These are phyloP conservation scores for Fragum sueziense DNA, from an alignment of 2,888 invertebrate genomes.

Conservation along the genomic window DNA sequence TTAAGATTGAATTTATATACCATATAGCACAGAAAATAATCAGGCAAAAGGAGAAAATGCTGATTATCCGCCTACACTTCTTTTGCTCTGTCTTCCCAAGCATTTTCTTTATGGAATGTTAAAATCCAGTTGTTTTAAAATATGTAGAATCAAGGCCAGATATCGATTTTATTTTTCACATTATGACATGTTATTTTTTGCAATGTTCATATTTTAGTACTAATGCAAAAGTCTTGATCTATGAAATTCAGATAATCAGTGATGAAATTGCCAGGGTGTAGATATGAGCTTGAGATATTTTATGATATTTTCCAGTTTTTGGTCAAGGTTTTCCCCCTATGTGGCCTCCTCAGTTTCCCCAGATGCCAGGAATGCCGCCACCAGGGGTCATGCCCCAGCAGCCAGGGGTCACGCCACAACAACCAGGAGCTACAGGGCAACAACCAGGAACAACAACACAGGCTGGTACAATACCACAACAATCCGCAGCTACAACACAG, in stretches of 20 bases:
- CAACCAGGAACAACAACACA: slow-evolving; percentile 8
- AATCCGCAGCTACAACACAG: neutral
- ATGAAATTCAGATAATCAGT: no score
- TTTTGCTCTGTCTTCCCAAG: neutral
- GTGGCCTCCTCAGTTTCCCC: slow-evolving; percentile 59
- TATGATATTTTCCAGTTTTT: slow-evolving; percentile 59
- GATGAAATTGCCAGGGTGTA: no score
- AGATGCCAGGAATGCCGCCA: neutral
- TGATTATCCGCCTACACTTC: neutral
- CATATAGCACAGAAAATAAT: no score
- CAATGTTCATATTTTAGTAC: no score
- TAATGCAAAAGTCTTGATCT: no score
- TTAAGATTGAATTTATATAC: no score
- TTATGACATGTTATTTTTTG: no score
- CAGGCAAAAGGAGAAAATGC: neutral
- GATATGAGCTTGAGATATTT: no score
- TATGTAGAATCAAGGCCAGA: no score
- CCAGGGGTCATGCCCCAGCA: slow-evolving; percentile 11
- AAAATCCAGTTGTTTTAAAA: no score
- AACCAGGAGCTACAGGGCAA: neutral
- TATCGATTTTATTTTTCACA: no score
- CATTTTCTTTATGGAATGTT: no score
- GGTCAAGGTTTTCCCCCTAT: slow-evolving; percentile 60
- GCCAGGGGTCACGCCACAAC: neutral
- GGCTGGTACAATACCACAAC: neutral